Conservation (phyloP, 2,888 invertebrate species). For the Cryptocephalus moraei region DNA sequence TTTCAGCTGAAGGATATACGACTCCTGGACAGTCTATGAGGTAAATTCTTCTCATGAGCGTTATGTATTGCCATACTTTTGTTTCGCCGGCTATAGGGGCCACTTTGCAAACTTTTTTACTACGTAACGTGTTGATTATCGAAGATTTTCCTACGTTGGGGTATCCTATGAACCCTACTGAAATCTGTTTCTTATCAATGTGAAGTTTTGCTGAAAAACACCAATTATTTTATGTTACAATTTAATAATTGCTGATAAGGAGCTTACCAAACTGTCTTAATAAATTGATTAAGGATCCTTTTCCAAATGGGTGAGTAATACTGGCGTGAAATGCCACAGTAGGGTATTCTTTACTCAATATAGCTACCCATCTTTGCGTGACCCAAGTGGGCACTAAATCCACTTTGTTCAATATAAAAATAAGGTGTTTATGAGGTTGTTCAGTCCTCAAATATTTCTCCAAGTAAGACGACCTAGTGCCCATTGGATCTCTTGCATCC, state of each 20-base stretch:
- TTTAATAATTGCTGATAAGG: background rate
- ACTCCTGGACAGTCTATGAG: conserved; percentile 98
- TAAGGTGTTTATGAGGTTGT: conserved; percentile 93
- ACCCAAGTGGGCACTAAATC: conserved; percentile 97
- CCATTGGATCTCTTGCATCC: conserved; percentile 95
- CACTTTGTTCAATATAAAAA: conserved; percentile 95
- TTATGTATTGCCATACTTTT: conserved; percentile 99
- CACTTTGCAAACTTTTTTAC: conserved; percentile 96
- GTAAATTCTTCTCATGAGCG: conserved; percentile 92
- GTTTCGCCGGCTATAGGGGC: conserved; percentile 98
- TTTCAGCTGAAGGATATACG: conserved; percentile 93
- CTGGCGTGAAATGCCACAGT: conserved; percentile 98
- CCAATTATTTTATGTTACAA: conserved; percentile 3
- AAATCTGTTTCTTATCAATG: conserved; percentile 94
- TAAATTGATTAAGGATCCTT: conserved; percentile 92
- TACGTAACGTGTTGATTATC: conserved; percentile 89
- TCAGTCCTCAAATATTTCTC: conserved; percentile 88
- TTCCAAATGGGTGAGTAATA: conserved; percentile 96
- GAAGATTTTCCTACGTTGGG: conserved; percentile 99
- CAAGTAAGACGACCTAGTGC: conserved; percentile 88
- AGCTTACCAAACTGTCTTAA: conserved; percentile 74
- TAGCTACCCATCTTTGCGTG: conserved; percentile 94
- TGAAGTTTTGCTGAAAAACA: conserved; percentile 60
- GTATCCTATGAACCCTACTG: conserved; percentile 97
- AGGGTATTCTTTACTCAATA: conserved; percentile 89